Conservation (phyloP, 1,140 invertebrate genomes). For the Aphelenchoides fujianensis region DNA sequence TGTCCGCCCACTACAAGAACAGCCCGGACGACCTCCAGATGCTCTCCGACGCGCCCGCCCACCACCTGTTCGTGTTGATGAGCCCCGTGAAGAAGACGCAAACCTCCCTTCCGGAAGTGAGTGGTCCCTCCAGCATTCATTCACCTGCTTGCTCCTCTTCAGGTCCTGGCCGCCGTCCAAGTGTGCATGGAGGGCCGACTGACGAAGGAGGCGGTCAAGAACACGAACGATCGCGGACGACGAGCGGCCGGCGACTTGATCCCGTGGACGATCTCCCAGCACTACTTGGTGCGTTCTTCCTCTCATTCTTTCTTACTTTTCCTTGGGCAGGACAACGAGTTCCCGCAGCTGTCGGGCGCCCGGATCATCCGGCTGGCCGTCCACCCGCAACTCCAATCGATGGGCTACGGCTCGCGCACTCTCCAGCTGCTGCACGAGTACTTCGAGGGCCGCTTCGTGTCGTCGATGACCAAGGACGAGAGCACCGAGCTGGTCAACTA, state of each 20-base stretch:
- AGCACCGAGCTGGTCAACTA: slow-evolving; percentile 25
- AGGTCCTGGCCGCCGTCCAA: slow-evolving; percentile 64
- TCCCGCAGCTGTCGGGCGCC: slow-evolving; percentile 82
- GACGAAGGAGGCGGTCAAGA: slow-evolving; percentile 74
- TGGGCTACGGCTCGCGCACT: slow-evolving; percentile 88
- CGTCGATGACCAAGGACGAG: slow-evolving; percentile 16
- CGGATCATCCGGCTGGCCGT: slow-evolving; percentile 92
- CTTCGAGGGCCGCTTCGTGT: slow-evolving; percentile 76
- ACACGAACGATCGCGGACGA: slow-evolving; percentile 77
- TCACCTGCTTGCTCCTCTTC: too few species aligned
- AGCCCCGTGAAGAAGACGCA: slow-evolving; percentile 74
- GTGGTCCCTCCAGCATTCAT: slow-evolving; percentile 76
- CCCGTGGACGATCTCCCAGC: slow-evolving; percentile 94
- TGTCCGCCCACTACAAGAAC: slow-evolving; percentile 96
- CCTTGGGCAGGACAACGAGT: slow-evolving; percentile 77
- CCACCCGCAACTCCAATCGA: slow-evolving; percentile 86
- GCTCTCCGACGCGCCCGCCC: slow-evolving; percentile 92
- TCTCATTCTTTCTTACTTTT: slow-evolving; percentile 16
- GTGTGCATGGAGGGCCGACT: slow-evolving; percentile 92
- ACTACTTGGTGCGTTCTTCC: slow-evolving; percentile 64
- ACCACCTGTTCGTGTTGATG: slow-evolving; percentile 91
- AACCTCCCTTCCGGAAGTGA: slow-evolving; percentile 76
- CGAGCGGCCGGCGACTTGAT: slow-evolving; percentile 91
- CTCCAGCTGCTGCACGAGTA: slow-evolving; percentile 80
- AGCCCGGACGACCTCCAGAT: slow-evolving; percentile 97